A percentile compares a stretch with the other conserved stretches of the same genome.
These are phyloP conservation scores for Psittacula echo DNA, from an alignment of 2,797 vertebrate species.

Conservation along the genomic window DNA sequence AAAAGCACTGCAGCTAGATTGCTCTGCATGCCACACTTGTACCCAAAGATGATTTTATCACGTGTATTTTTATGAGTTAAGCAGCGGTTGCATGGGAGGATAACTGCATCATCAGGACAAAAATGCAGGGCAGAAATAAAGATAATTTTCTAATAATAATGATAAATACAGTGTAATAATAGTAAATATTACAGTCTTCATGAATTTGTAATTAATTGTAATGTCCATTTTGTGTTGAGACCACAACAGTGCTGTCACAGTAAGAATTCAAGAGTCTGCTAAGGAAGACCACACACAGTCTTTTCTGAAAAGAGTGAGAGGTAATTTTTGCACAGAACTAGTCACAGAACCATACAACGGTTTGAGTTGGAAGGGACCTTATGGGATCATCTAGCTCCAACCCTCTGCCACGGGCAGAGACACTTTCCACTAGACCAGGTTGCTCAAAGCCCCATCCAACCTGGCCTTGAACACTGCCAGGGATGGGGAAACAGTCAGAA, in stretches of 20 bases:
- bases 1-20: constrained; percentile 22
- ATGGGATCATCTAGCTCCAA: neutral
- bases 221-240: neutral
- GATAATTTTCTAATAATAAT: neutral
- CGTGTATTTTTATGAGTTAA: neutral
- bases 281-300: neutral
- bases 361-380: neutral
- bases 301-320: neutral
- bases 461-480: neutral
- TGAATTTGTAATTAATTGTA: neutral
- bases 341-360: neutral
- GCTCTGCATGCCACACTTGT: neutral
- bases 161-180: neutral
- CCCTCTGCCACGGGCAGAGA: too few species aligned
- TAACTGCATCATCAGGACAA: neutral
- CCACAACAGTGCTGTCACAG: neutral
- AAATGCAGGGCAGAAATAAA: neutral
- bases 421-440: neutral
- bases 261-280: neutral
- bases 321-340: neutral
- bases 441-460: neutral
- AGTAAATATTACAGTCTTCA: neutral
- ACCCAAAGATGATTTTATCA: neutral
- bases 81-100: neutral
- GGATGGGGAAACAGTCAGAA: neutral